phyloP scores from a whole-genome alignment of 2,888 invertebrate genomes.

The Drosophila tripunctata region DNA sequence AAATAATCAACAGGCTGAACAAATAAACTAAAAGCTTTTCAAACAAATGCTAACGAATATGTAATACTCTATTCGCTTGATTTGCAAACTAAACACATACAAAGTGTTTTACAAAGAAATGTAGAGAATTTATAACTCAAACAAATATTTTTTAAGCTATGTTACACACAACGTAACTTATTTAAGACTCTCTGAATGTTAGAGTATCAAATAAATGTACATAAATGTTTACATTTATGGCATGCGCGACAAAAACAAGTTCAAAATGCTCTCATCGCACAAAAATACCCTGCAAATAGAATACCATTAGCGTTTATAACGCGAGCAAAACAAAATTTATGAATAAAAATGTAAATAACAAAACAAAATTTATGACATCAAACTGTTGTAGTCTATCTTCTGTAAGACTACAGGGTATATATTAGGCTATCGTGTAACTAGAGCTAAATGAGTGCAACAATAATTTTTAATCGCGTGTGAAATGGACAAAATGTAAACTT shows the following conservation, averaged over 20 bases:
- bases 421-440: not conserved
- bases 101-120: no score
- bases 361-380: no score
- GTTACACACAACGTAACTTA: not conserved
- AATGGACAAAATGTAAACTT: slow-evolving; percentile 20
- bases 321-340: not conserved
- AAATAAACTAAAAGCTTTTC: not conserved
- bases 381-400: no score
- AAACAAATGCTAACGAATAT: not conserved
- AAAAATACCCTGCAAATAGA: not conserved
- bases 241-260: not conserved
- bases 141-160: not conserved
- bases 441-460: slow-evolving; percentile 16
- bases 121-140: no score
- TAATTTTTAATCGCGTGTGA: slow-evolving; percentile 25
- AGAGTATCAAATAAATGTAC: slow-evolving; percentile 2
- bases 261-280: not conserved
- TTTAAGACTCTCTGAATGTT: not conserved
- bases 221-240: not conserved
- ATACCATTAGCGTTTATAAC: not conserved
- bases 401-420: not conserved
- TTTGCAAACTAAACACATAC: not conserved
- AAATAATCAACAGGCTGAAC: not conserved
- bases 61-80: not conserved
- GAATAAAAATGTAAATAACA: not conserved